Evolutionary conservation across 1,140 invertebrate genomes (phyloP).

Genomic region (Caenorhabditis brenneri): DNA sequence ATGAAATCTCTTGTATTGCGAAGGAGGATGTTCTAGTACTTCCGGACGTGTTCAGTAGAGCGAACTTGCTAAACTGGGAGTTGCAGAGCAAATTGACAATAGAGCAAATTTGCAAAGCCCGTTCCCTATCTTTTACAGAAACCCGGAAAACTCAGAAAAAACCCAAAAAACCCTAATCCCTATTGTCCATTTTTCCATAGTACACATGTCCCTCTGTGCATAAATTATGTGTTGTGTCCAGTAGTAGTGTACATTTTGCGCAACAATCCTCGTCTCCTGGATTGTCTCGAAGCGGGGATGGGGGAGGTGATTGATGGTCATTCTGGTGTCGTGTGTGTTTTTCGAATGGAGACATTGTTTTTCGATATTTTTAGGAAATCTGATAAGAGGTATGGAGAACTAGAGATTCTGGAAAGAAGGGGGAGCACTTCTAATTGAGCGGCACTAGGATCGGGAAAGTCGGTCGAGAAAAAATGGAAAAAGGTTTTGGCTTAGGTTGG

Average conservation of each 20-base stretch:
- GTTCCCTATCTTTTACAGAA: too few species aligned
- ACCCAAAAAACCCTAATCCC: background rate
- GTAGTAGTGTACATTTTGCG: slow-evolving; percentile 8
- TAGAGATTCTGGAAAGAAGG: too few species aligned
- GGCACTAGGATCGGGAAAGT: too few species aligned
- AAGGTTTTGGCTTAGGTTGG: too few species aligned
- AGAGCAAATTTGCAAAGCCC: too few species aligned
- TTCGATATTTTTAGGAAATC: background rate
- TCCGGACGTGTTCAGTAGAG: too few species aligned
- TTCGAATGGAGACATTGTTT: background rate
- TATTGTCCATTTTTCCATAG: background rate
- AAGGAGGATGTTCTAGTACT: background rate
- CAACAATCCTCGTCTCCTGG: background rate
- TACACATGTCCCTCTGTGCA: background rate
- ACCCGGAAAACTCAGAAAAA: background rate
- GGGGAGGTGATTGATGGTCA: slow-evolving; percentile 13
- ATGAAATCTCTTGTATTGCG: background rate
- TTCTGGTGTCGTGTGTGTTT: background rate
- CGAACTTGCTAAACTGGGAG: too few species aligned
- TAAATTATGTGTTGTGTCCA: slow-evolving; percentile 13
- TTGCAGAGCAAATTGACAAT: too few species aligned
- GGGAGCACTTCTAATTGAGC: too few species aligned
- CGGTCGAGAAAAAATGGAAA: too few species aligned
- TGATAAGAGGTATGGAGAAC: too few species aligned
- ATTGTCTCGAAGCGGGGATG: background rate